A percentile compares a stretch with the other conserved stretches of the same genome.
phyloP scores from a whole-genome alignment of 2,888 invertebrate genomes.

The Cristatella mucedo region DNA sequence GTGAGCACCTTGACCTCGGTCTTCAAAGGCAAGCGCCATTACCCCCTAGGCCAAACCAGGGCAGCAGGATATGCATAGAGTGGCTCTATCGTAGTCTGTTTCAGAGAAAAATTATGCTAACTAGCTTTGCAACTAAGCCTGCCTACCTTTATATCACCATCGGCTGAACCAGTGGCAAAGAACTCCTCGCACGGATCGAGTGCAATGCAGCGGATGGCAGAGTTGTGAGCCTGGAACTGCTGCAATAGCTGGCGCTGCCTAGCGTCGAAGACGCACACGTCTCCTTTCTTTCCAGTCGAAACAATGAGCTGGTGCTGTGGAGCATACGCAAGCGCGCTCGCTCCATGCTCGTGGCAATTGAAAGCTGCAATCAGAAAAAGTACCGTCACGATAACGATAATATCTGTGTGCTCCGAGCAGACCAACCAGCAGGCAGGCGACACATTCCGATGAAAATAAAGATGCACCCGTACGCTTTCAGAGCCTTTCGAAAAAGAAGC shows the following conservation, averaged over 20 bases:
- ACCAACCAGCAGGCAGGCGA: too few species aligned
- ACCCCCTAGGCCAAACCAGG: neutral
- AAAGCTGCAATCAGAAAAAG: constrained; percentile 50
- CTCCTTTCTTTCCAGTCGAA: constrained; percentile 90
- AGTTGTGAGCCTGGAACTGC: constrained; percentile 62
- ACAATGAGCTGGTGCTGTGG: constrained; percentile 82
- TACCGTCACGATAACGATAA: too few species aligned
- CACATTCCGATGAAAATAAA: too few species aligned
- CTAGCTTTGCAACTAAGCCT: neutral
- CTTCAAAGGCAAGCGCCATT: too few species aligned
- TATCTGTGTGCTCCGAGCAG: too few species aligned
- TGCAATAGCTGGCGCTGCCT: constrained; percentile 59
- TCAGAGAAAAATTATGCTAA: neutral
- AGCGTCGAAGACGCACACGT: constrained; percentile 87
- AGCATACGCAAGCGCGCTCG: constrained; percentile 76
- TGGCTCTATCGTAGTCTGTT: constrained; percentile 1
- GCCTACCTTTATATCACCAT: constrained; percentile 44
- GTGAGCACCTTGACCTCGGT: too few species aligned
- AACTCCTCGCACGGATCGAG: constrained; percentile 86
- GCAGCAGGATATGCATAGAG: neutral
- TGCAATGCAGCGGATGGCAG: constrained; percentile 80
- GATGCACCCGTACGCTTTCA: too few species aligned
- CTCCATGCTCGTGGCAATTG: constrained; percentile 74
- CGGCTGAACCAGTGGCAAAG: constrained; percentile 69
- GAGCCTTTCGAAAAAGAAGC: too few species aligned